Evolutionary conservation across 2,113 vertebrate species (phyloP), one percentile per base, ranked within the genome.

Genomic region (Datnioides undecimradiatus): DNA sequence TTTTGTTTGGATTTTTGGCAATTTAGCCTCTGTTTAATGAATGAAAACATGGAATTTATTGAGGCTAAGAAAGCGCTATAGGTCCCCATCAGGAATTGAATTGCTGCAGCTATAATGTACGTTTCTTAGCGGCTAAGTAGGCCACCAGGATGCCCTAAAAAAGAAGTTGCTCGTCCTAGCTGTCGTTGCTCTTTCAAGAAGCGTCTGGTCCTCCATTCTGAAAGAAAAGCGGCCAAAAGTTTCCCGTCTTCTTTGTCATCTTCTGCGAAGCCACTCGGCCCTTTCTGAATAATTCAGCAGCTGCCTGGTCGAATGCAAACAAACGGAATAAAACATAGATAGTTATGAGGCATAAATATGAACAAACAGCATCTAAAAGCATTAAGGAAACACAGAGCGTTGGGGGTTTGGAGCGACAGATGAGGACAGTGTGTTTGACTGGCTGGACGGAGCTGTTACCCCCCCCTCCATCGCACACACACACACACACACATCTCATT

Each of bases 301-400:
- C 87, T 38, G 84, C 77, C 86, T 49, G 80, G 49, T 77, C n/a
- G 49, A 79, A 81, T 19, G 82, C 87, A 86, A 90, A 87, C 89
- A 87, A 88, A 91, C 86, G 57, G 89, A 90, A 93, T 91, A 87
- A 90, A 89, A 81, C 84, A 88, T 88, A 34, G 79, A 82, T 70
- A 72, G 83, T 91, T 80, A 89, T 79, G 85, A 90, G 75, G 87
- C 84, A 57, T 73, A 83, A 88, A 91, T 87, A 87, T 86, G 89
- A 92, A 89, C 88, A 92, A 89, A 89, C 89, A 83, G 82, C 84
- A 90, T 91, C 77, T 66, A 71, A 55, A 76, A 82, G 85, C 54
- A 76, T 87, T 83, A 67, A 76, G 82, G 58, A 67, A 82, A 76
- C 52, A 25, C 38, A 23, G 62, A 77, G 82, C 41, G 51, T 70